Evolutionary conservation across 2,888 invertebrate species (phyloP).

Genomic region (Bugulina stolonifera): DNA sequence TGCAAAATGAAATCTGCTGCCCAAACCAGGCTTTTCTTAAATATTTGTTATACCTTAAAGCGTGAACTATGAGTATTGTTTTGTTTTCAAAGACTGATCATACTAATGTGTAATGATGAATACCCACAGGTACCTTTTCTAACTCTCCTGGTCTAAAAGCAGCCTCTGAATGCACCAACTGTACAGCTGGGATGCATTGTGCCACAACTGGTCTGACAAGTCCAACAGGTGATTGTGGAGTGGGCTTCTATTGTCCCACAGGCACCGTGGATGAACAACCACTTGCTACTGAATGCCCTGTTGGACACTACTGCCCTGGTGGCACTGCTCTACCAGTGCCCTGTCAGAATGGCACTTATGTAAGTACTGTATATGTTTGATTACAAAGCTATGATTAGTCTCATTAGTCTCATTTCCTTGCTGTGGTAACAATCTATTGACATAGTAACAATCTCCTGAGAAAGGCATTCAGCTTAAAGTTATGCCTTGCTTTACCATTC

Average conservation of each 20-base stretch:
- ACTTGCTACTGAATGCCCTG: conserved; percentile 36
- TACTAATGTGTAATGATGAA: too few species aligned
- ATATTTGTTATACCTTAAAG: too few species aligned
- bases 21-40: too few species aligned
- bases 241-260: conserved; percentile 46
- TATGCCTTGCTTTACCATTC: too few species aligned
- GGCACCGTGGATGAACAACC: conserved; percentile 40
- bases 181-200: conserved; percentile 41
- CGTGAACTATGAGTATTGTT: too few species aligned
- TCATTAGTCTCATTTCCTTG: too few species aligned
- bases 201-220: conserved; percentile 36
- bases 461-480: too few species aligned
- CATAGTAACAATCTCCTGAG: too few species aligned
- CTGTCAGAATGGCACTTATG: conserved; percentile 45
- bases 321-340: conserved; percentile 40
- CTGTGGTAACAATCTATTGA: too few species aligned
- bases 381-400: too few species aligned
- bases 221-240: conserved; percentile 39
- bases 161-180: conserved; percentile 40
- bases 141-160: conserved; percentile 34
- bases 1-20: too few species aligned
- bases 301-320: conserved; percentile 45
- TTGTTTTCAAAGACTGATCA: too few species aligned
- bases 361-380: conserved; percentile 33
- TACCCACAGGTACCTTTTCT: conserved; percentile 40